These are phyloP conservation scores for Pemphredon lugubris DNA, from an alignment of 2,888 invertebrate genomes.

Conservation along the genomic window DNA sequence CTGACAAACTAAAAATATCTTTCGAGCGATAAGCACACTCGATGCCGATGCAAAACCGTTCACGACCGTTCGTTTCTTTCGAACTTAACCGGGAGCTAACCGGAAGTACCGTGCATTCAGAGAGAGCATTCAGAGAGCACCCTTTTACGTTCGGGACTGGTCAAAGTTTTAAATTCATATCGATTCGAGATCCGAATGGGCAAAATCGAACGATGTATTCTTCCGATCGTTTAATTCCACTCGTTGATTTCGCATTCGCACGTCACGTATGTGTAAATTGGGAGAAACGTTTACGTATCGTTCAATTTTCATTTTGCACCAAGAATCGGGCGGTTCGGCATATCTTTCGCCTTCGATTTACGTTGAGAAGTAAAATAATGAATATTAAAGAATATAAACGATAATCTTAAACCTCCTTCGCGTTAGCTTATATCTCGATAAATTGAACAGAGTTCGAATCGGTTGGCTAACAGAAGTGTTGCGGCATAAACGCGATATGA, in stretches of 20 bases:
- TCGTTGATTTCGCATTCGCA: too few species aligned
- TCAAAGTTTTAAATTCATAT: not conserved
- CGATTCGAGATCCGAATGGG: not conserved
- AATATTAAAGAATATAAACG: constrained; percentile 1
- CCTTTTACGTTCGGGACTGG: not conserved
- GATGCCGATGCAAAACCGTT: constrained; percentile 14
- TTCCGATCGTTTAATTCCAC: too few species aligned
- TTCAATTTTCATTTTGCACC: not conserved
- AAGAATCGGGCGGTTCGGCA: not conserved
- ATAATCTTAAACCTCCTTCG: constrained; percentile 8
- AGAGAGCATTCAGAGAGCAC: too few species aligned
- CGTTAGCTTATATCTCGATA: constrained; percentile 31
- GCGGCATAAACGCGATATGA: constrained; percentile 53
- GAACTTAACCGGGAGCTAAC: constrained; percentile 6
- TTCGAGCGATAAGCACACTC: constrained; percentile 22
- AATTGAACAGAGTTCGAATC: constrained; percentile 39
- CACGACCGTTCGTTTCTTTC: constrained; percentile 15
- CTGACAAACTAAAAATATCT: constrained; percentile 17
- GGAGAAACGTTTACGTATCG: too few species aligned
- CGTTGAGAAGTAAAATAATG: constrained; percentile 1
- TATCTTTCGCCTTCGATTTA: not conserved
- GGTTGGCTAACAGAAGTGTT: constrained; percentile 34
- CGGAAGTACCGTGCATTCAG: constrained; percentile 15
- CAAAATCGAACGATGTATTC: too few species aligned
- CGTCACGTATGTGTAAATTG: too few species aligned